Evolutionary conservation across 2,797 vertebrate genomes (phyloP).

Genomic region (Microhierax caerulescens): DNA sequence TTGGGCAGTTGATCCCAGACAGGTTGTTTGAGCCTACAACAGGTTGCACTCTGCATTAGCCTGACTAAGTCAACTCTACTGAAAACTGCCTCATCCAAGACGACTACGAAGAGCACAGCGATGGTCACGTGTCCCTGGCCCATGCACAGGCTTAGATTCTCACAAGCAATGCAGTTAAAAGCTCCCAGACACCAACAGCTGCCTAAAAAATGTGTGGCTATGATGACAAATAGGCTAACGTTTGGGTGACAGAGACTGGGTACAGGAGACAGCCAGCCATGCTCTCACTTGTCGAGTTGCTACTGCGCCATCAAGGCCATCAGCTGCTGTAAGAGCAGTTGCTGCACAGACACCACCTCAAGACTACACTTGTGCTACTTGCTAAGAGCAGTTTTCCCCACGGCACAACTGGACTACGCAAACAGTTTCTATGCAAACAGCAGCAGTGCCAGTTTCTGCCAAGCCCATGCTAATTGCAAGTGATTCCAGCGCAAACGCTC

Average conservation of each 20-base stretch:
- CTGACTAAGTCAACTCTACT: background rate
- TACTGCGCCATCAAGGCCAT: background rate
- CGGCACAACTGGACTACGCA: background rate
- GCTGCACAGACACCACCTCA: background rate
- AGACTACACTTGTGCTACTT: background rate
- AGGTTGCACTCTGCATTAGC: background rate
- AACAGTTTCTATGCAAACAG: conserved; percentile 14
- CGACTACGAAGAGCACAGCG: background rate
- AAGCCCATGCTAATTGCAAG: conserved; percentile 38
- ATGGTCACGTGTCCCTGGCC: background rate
- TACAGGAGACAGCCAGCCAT: background rate
- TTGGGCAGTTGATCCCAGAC: background rate
- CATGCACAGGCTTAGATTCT: background rate
- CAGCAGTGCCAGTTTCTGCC: conserved; percentile 45
- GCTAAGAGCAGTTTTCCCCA: background rate
- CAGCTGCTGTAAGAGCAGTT: background rate
- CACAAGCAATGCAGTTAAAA: background rate
- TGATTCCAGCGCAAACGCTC: background rate
- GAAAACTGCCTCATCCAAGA: background rate
- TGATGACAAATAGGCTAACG: background rate
- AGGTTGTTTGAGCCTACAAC: background rate
- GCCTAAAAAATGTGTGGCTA: background rate
- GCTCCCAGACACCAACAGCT: background rate
- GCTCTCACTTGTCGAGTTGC: background rate
- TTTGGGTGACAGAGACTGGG: background rate